These are phyloP conservation scores for Megalonaias nervosa DNA, from an alignment of 1,140 invertebrate genomes.

Conservation along the genomic window DNA sequence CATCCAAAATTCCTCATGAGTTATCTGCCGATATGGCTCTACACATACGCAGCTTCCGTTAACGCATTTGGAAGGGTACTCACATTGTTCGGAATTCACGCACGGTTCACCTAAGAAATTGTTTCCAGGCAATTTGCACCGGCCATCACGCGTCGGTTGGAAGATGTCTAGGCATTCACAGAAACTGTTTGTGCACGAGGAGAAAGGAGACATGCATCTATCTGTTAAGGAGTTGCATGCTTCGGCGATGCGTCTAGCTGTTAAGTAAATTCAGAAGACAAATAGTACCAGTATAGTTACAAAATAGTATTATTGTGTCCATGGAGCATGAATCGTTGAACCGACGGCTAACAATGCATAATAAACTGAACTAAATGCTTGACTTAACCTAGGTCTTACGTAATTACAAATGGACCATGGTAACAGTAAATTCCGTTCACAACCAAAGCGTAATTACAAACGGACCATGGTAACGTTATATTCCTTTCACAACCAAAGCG, in stretches of 20 bases:
- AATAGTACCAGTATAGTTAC: too few species aligned
- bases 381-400: too few species aligned
- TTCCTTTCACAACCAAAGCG: too few species aligned
- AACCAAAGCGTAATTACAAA: too few species aligned
- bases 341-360: too few species aligned
- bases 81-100: slow-evolving; percentile 24
- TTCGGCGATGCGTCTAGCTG: neutral
- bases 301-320: too few species aligned
- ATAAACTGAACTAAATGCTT: too few species aligned
- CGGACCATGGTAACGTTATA: too few species aligned
- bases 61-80: slow-evolving; percentile 29
- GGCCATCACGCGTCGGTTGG: slow-evolving; percentile 26
- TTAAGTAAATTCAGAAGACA: too few species aligned
- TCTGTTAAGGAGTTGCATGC: slow-evolving; percentile 24
- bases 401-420: too few species aligned
- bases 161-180: slow-evolving; percentile 21
- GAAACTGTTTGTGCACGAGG: slow-evolving; percentile 23
- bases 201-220: slow-evolving; percentile 24
- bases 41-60: slow-evolving; percentile 33
- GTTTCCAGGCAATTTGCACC: slow-evolving; percentile 25
- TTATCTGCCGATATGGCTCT: slow-evolving; percentile 24
- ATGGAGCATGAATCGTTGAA: too few species aligned
- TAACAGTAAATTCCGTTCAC: too few species aligned
- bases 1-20: slow-evolving; percentile 33
- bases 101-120: slow-evolving; percentile 28